Base-by-base conservation (phyloP, 30 jellyfish, hydroid and myxozoan species). In the Morbakka virulenta region DNA sequence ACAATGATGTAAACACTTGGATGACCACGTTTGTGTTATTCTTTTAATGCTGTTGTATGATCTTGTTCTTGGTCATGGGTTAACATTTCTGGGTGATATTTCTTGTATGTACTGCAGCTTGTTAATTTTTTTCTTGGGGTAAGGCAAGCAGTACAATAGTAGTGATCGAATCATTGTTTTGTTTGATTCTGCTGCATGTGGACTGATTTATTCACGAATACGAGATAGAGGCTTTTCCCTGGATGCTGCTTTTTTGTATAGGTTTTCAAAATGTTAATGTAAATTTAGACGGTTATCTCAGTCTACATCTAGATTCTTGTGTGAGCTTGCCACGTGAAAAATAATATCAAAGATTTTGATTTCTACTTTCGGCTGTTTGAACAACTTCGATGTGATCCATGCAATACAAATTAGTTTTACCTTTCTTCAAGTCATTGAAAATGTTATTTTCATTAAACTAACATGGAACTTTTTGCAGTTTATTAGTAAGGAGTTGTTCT, bases 361-460 rank as follows among this genome's bases (percentile, higher is more conserved):
- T 31, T 51, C 50, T 28, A 52, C 69, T 36, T 61, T 57, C 51
- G 88, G 89, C 68, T 69, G 82, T 67, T 68, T 80, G 48, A 69
- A 51, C 70, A 74, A 20, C 47, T 28, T 77, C 64, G 32, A 11
- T 63, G 88, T 35, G 89, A 83, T 51, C 77, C 80, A 69, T 35
- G 71, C 25, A 81, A 50, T 25, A 32, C 77, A 66, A 66, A 77
- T 63, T 77, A 35, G 89, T 63, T 65, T 64, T 79, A 24, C 85
- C 63, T 52, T 79, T 47, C 36, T 52, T 74, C 78, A 74, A 62
- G 78, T 77, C 47, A 33, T 62, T 77, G 63, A 33, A 64, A 31
- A 77, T 35, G 81, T 77, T 77, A 61, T 77, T 77, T 61, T 77
- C 31, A 63, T 64, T 80, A 57, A 77, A 80, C 88, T 80, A 77